Conservation (phyloP, 2,113 vertebrate species). For the Origma solitaria region DNA sequence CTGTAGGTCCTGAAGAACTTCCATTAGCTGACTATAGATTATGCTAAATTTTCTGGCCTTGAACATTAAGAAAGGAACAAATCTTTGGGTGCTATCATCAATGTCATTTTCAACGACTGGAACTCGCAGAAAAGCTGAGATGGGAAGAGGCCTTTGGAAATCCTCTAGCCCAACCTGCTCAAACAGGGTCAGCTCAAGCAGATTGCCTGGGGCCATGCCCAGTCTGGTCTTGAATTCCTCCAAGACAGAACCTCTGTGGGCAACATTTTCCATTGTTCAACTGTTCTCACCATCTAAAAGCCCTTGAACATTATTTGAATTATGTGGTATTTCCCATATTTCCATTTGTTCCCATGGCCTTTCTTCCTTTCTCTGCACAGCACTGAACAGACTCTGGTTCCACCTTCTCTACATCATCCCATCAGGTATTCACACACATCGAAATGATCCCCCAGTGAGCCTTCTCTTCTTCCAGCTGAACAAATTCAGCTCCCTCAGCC, state of each 20-base stretch:
- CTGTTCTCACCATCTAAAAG: neutral
- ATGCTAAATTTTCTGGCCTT: neutral
- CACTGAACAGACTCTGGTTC: neutral
- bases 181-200: neutral
- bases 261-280: neutral
- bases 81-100: neutral
- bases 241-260: neutral
- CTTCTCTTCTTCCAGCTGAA: neutral
- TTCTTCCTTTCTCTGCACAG: neutral
- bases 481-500: neutral
- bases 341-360: neutral
- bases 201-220: neutral
- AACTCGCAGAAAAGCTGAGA: neutral
- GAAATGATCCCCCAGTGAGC: neutral
- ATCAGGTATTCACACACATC: neutral
- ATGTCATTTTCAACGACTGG: neutral
- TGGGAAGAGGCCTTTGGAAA: neutral
- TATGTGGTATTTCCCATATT: neutral
- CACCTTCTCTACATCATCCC: neutral
- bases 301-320: neutral
- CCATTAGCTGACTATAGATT: neutral
- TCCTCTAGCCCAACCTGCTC: neutral
- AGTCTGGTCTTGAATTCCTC: neutral
- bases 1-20: neutral
- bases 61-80: neutral